These are phyloP conservation scores for Drosophila navojoa DNA, from an alignment of 1,140 invertebrate species.

Conservation along the genomic window DNA sequence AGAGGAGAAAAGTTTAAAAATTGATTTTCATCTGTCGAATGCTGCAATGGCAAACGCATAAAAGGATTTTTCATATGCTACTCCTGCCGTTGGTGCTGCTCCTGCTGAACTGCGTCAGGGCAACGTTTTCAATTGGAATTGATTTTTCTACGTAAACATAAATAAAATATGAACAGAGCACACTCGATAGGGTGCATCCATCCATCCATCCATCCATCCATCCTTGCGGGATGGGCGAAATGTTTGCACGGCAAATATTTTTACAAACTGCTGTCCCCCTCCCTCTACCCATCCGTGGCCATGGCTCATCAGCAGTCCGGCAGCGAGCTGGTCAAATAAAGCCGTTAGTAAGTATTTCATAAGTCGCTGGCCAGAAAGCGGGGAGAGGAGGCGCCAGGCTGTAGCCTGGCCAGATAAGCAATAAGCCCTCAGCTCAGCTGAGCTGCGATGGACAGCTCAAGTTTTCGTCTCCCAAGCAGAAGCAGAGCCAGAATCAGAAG, in stretches of 20 bases:
- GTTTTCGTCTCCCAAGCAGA: slow-evolving; percentile 45
- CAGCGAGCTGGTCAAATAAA: slow-evolving; percentile 76
- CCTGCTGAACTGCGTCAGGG: not conserved
- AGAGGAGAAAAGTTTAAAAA: slow-evolving; percentile 60
- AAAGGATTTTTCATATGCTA: slow-evolving; percentile 72
- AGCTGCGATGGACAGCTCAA: slow-evolving; percentile 65
- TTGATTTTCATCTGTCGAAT: slow-evolving; percentile 72
- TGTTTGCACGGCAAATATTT: slow-evolving; percentile 71
- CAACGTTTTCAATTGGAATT: slow-evolving; percentile 67
- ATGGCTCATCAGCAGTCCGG: slow-evolving; percentile 69
- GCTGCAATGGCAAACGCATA: slow-evolving; percentile 51
- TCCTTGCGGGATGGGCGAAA: not conserved
- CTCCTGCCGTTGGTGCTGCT: slow-evolving; percentile 23
- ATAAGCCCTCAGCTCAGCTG: slow-evolving; percentile 64
- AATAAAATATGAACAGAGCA: slow-evolving; percentile 76
- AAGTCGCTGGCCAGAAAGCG: slow-evolving; percentile 51
- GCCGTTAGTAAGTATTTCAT: slow-evolving; percentile 81
- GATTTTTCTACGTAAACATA: slow-evolving; percentile 79
- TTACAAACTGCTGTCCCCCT: slow-evolving; percentile 28
- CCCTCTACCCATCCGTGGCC: not conserved
- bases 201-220: slow-evolving; percentile 2
- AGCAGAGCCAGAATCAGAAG: too few relatives aligned
- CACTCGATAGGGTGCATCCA: slow-evolving; percentile 22
- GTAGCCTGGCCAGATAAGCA: slow-evolving; percentile 61
- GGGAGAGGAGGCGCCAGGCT: slow-evolving; percentile 19